Evolutionary conservation across 2,113 vertebrate species (phyloP).

Genomic region (Nibea coibor): DNA sequence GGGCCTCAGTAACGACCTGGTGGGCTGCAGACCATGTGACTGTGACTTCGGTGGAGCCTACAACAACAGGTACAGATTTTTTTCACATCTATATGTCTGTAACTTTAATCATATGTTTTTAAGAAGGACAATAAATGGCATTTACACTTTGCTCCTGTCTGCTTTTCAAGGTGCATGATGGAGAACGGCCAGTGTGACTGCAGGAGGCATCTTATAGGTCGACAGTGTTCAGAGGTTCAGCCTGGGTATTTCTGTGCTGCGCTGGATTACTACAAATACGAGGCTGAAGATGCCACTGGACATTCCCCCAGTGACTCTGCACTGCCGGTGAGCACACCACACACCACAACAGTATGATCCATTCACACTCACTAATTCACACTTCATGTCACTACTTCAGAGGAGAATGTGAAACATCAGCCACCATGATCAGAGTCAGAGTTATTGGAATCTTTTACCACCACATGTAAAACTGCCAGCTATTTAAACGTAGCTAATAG

Average conservation of each 20-base stretch:
- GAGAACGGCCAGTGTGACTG: constrained; percentile 89
- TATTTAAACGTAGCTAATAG: no score
- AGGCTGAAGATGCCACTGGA: constrained; percentile 83
- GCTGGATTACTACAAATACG: constrained; percentile 87
- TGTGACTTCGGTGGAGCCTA: constrained; percentile 91
- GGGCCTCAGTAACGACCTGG: constrained; percentile 88
- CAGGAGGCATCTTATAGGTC: constrained; percentile 85
- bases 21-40: constrained; percentile 87
- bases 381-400: not conserved
- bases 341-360: not conserved
- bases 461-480: no score
- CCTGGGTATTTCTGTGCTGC: constrained; percentile 89
- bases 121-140: not conserved
- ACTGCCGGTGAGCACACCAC: constrained; percentile 84
- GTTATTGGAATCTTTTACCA: no score
- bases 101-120: not conserved
- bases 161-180: constrained; percentile 84
- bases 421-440: no score
- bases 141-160: not conserved
- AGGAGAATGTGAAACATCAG: no score
- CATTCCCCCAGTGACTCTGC: constrained; percentile 76
- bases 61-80: constrained; percentile 84
- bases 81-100: not conserved
- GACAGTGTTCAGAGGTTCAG: constrained; percentile 87
- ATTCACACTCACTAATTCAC: not conserved